Evolutionary conservation across 2,888 invertebrate species (phyloP), one percentile per base, ranked within the genome.

Genomic region (Drosophila acutilabella): DNA sequence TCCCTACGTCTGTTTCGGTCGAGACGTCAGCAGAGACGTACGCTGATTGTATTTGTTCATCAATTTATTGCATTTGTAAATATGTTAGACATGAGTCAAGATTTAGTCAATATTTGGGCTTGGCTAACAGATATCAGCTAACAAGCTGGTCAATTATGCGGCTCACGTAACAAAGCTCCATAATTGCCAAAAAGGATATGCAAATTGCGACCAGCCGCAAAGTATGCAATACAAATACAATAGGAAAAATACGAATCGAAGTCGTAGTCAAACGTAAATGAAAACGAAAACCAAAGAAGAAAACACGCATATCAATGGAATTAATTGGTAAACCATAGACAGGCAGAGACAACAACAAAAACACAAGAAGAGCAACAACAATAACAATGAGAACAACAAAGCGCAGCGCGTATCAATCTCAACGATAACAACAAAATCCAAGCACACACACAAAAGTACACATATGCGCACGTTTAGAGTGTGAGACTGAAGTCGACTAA

Each of bases 231-330:
- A 70, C 68, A 75, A 87, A 81, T 38, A 20, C 48, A 36, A 38
- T 40, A 36, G 76, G 57, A 68, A 64, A 51, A 60, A 50, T 64
- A 45, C 13, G 20, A 36, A 66, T 41, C 7, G 14, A 61, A 51
- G 33, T 44, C 6, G 23, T 11, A 44, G 48, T 36, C 13, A 13
- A 36, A 36, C 8, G 36, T 36, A 13, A 13, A 36, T 13, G 13
- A 13, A 13, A 36, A 36, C 5, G 36, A 36, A 36, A 36, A 11
- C 13, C 4, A 58, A 47, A 41, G 57, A 48, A 74, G 70, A 79
- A 77, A 78, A 59, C 68, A 74, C 78, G 74, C 81, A 81, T 77
- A 74, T 79, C 81, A 88, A 88, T 71, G 86, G 82, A 85, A 85
- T 85, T 85, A 85, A 85, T 88, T 85, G 85, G 86, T 75, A 82